Base-by-base conservation (phyloP, 2,888 invertebrate species). In the Spodoptera littoralis region DNA sequence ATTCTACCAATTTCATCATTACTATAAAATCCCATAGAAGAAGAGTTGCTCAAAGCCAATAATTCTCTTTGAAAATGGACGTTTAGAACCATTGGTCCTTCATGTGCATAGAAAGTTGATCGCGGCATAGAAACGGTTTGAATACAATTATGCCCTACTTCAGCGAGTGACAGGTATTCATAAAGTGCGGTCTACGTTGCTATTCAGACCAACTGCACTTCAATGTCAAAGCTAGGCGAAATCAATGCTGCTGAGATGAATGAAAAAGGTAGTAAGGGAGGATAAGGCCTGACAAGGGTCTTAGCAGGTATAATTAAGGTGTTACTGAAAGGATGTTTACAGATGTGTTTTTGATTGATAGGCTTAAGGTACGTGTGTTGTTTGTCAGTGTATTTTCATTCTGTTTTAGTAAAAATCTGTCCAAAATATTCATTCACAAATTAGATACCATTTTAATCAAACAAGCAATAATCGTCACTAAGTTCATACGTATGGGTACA, bases 181-280 rank as follows among this genome's bases (percentile, higher is more conserved):
- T 44, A 30, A 12, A 60, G 49, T 24, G 57, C 51, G 47, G 58
- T 51, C 62, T 56, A 60, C 54, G 61, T 55, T 59, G 58, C 65
- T 22, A 73, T 77, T 76, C 70, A 70, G 59, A 43, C 54, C 47
- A 47, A 47, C 54, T 77, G 77, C 74, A 77, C 55, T 79, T 66
- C 61, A 67, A 62, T 63, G 68, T 69, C 74, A 73, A 60, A 70
- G 67, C 58, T 57, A 30, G 24, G 18, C 53, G 47, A 55, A 73
- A 65, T 67, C 80, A 68, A 79, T 70, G 50, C 43, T 30, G 18
- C 9, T 11, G 50, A 63, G 56, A 57, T 56, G 60, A 54, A 71
- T 65, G 72, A 62, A 60, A 52, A 49, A 57, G 59, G 48, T 57
- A 44, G 49, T 49, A 43, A 18, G 45, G 45, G 62, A 62, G 43